phyloP scores from a whole-genome alignment of 1,140 invertebrate species.

The Leptestheria dahalacensis region DNA sequence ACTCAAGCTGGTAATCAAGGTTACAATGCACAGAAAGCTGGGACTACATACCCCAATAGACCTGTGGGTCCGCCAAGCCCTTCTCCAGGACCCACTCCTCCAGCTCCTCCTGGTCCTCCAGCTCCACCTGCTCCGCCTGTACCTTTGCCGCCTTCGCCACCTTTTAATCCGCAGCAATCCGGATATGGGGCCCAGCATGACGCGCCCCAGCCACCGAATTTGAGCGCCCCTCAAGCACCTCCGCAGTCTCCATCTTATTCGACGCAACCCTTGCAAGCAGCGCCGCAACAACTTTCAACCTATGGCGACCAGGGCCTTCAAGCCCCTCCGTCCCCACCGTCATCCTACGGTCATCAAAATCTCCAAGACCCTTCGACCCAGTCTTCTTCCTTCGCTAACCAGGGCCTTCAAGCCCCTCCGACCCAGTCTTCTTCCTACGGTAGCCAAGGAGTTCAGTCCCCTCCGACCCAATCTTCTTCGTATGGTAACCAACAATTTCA shows the following conservation, averaged over 20 bases:
- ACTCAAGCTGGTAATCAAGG: conserved; percentile 1
- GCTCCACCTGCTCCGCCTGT: conserved; percentile 2
- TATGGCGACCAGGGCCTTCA: no score
- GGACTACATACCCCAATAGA: no score
- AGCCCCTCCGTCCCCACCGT: no score
- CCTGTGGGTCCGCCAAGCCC: conserved; percentile 1
- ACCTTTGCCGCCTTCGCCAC: background rate
- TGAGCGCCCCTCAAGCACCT: no score
- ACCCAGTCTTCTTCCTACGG: no score
- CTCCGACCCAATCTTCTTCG: no score
- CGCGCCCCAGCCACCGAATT: background rate
- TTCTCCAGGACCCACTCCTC: conserved; percentile 3
- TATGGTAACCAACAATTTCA: no score
- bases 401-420: background rate
- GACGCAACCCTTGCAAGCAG: no score
- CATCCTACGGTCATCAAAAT: background rate
- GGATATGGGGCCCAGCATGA: background rate
- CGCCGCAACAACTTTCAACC: no score
- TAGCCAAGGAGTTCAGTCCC: no score
- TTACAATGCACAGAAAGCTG: background rate
- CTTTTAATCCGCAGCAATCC: background rate
- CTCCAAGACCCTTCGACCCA: background rate
- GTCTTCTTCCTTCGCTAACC: background rate
- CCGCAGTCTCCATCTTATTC: no score
- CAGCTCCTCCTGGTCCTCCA: conserved; percentile 3